Base-by-base conservation (phyloP, 1,140 invertebrate species). In the Trichomalopsis sarcophagae region DNA sequence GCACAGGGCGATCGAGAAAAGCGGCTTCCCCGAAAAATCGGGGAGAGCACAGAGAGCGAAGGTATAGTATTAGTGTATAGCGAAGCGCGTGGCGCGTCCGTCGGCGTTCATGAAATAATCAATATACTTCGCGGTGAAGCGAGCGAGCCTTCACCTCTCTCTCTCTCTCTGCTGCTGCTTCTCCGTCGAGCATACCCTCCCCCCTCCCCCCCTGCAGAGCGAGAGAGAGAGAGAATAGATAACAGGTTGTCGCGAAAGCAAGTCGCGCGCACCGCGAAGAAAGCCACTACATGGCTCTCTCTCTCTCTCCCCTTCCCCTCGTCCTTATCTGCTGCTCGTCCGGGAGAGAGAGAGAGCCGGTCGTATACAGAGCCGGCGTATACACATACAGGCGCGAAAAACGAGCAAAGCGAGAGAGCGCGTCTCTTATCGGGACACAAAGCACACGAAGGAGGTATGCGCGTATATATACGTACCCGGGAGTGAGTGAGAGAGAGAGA, bases 201-300 rank as follows among this genome's bases (percentile, higher is more conserved):
- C 21, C 66, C 76, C 44, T 44, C 73, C 74, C 21, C 21, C 74
- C 74, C 74, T 75, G 74, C 33, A 10, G 30, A 33, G 69, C 1
- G 27, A 27, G 69, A n/a, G 69, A 73, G 69, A 73, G 69, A 62
- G 21, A 1, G 55, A 68, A 71, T 76, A 88, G 87, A 92, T 92
- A 92, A 91, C 92, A 91, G 90, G 91, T 92, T 92, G 91, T 90
- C 90, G 89, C 86, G 88, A 84, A 86, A 86, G 62, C 68, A 81
- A 80, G 62, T 82, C 75, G 69, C 50, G 87, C 88, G 55, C 55
- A 21, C 55, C 55, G 17, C 55, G 88, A 82, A 75, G 81, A 87
- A 47, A 78, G 44, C 44, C 76, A 44, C 5, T n/a, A 50, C 7
- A 23, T 13, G 47, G n/a, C 76, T 62, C 76, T 78, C 76, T 78